These are phyloP conservation scores for Sylvilagus floridanus DNA, from an alignment of 2,797 vertebrate genomes.

Conservation along the genomic window DNA sequence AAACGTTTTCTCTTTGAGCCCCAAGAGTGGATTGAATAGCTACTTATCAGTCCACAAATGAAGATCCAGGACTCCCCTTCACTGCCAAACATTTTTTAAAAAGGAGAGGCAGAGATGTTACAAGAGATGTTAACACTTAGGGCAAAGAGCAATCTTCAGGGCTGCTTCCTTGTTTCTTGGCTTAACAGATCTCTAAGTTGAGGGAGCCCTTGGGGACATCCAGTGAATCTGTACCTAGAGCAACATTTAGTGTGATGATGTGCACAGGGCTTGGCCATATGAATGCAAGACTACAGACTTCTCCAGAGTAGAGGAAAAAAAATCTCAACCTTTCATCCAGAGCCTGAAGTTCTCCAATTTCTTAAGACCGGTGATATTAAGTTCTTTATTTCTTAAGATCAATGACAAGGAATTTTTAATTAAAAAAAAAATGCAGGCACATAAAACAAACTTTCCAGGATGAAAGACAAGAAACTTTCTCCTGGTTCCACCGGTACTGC, in stretches of 20 bases:
- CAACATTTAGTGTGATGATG: neutral
- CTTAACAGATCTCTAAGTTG: neutral
- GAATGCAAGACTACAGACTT: neutral
- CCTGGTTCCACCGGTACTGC: neutral
- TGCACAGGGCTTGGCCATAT: neutral
- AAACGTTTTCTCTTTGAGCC: constrained; percentile 1
- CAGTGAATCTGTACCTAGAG: neutral
- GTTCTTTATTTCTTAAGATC: constrained; percentile 53
- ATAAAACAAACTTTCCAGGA: constrained; percentile 56
- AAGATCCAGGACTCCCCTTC: constrained; percentile 17
- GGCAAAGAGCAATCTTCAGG: neutral
- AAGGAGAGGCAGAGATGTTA: neutral
- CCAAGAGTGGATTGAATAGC: neutral
- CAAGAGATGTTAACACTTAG: neutral
- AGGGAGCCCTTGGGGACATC: neutral
- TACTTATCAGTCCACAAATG: constrained; percentile 50
- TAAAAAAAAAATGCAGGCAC: constrained; percentile 66
- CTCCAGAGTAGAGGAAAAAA: neutral
- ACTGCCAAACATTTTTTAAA: constrained; percentile 42
- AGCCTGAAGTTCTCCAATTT: constrained; percentile 30
- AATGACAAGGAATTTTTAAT: constrained; percentile 41
- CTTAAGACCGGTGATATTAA: constrained; percentile 33
- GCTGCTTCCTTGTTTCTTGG: neutral
- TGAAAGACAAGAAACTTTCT: neutral
- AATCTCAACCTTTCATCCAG: constrained; percentile 6